Percentiles rank a stretch among this genome's conserved stretches.
phyloP scores from a whole-genome alignment of 2,797 vertebrate species.

The Pterois miles region DNA sequence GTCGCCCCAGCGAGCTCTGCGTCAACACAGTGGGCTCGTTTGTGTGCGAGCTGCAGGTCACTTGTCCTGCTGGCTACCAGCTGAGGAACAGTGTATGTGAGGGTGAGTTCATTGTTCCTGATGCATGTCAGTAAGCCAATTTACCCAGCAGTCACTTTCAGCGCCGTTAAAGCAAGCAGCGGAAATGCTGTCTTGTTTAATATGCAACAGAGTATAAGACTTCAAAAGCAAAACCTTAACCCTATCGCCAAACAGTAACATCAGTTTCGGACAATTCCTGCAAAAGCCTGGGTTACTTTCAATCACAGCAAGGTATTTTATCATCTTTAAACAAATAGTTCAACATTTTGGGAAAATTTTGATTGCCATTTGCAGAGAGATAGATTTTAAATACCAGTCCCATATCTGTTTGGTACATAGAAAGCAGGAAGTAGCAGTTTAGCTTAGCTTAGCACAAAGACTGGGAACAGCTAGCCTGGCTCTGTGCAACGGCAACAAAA shows the following conservation, averaged over 20 bases:
- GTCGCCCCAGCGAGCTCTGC: slow-evolving; percentile 86
- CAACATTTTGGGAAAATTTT: background rate
- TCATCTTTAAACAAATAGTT: background rate
- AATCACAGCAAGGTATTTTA: background rate
- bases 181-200: slow-evolving; percentile 3
- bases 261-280: background rate
- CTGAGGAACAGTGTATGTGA: slow-evolving; percentile 84
- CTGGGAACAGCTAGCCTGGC: background rate
- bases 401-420: background rate
- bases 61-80: slow-evolving; percentile 86
- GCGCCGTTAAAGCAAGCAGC: background rate
- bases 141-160: slow-evolving; percentile 30
- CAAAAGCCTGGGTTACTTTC: background rate
- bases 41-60: slow-evolving; percentile 85
- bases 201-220: background rate
- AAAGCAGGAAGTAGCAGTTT: background rate
- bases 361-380: background rate
- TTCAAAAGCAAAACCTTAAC: background rate
- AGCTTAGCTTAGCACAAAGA: background rate
- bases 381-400: background rate
- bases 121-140: slow-evolving; percentile 37
- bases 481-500: background rate
- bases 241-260: background rate
- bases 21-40: slow-evolving; percentile 91
- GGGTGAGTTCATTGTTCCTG: slow-evolving; percentile 77